Percentiles rank a stretch among this genome's conserved stretches.
Conservation (phyloP, 1,140 invertebrate genomes). For the Nilaparvata lugens region DNA sequence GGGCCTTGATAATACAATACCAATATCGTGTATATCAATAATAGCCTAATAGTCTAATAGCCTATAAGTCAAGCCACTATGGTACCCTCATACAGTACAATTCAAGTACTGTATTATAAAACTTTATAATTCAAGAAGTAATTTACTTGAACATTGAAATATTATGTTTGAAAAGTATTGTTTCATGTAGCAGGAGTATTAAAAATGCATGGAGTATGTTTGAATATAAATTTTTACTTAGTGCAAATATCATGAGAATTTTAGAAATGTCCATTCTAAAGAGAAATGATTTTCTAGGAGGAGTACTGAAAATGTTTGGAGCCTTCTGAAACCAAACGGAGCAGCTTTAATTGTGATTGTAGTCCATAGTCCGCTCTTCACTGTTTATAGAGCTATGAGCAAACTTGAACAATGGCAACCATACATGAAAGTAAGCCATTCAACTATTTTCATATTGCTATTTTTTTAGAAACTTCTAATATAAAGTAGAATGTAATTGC, state of each 20-base stretch:
- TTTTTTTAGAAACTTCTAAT: neutral
- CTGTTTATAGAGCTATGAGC: constrained; percentile 52
- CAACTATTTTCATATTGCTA: neutral
- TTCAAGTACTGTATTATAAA: no score
- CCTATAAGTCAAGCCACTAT: no score
- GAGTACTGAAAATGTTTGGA: constrained; percentile 52
- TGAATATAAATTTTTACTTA: no score
- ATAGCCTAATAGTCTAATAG: no score
- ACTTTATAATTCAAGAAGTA: no score
- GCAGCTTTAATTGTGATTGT: constrained; percentile 55
- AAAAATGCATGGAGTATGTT: no score
- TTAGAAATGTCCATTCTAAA: constrained; percentile 8
- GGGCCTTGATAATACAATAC: no score
- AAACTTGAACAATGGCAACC: constrained; percentile 23
- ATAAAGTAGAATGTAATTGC: no score
- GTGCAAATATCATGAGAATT: no score
- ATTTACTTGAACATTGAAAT: no score
- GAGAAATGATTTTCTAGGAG: constrained; percentile 35
- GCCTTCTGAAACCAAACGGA: constrained; percentile 51
- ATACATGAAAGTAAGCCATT: constrained; percentile 34
- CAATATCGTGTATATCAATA: no score
- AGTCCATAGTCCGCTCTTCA: constrained; percentile 55
- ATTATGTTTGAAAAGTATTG: neutral
- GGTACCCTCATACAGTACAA: no score
- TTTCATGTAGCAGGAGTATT: neutral